Evolutionary conservation across 1,140 invertebrate species (phyloP).

Genomic region (Nebria ingens): DNA sequence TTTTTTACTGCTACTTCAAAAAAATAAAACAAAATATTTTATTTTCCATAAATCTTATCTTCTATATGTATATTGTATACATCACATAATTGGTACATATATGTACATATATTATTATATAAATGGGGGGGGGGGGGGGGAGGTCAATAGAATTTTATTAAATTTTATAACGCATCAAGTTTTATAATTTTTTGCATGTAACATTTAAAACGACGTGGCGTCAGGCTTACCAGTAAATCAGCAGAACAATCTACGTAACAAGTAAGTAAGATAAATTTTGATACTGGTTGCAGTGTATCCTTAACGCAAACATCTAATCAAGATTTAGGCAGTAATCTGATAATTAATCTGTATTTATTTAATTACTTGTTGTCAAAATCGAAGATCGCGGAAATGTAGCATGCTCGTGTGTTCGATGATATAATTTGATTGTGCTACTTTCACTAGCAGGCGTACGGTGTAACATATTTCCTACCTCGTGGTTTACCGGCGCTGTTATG

Average conservation of each 20-base stretch:
- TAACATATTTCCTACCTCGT: background rate
- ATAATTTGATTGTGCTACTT: background rate
- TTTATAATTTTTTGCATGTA: background rate
- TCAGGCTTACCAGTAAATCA: no score
- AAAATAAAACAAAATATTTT: no score
- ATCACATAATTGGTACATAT: no score
- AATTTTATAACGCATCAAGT: no score
- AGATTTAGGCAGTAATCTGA: background rate
- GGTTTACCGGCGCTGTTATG: background rate
- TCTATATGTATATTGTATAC: no score
- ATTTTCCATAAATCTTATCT: no score
- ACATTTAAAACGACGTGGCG: no score
- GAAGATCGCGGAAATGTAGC: slow-evolving; percentile 1
- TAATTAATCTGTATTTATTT: background rate
- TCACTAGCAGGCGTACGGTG: background rate
- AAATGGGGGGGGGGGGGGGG: no score
- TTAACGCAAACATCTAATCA: background rate
- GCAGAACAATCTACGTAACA: background rate
- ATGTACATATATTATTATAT: no score
- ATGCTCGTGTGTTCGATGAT: background rate
- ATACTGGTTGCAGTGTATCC: background rate
- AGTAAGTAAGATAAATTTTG: background rate
- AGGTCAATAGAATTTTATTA: no score
- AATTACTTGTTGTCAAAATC: background rate
- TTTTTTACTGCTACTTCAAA: no score